phyloP scores from a whole-genome alignment of 2,797 vertebrate species.

The Rhinatrema bivittatum region DNA sequence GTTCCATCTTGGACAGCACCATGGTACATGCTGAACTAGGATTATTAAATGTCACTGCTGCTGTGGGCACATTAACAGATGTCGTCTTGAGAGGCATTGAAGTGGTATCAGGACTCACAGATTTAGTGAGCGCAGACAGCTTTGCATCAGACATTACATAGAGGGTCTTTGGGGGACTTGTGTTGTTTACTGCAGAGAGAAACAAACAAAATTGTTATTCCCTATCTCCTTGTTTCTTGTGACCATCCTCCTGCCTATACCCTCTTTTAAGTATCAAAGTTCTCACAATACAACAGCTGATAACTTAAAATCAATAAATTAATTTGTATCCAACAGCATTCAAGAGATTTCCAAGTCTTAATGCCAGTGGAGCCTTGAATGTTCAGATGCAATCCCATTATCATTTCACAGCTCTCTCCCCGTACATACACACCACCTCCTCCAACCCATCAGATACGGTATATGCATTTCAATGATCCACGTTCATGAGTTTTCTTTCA shows the following conservation, averaged over 20 bases:
- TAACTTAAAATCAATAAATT: too few species aligned
- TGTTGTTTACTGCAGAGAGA: conserved; percentile 37
- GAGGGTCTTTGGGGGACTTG: conserved; percentile 42
- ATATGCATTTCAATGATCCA: too few species aligned
- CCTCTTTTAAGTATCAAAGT: neutral
- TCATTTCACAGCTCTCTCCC: too few species aligned
- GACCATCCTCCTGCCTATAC: neutral
- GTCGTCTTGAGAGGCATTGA: conserved; percentile 14
- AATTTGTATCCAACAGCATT: too few species aligned
- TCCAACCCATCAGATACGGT: too few species aligned
- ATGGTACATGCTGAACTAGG: conserved; percentile 17
- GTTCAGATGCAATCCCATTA: too few species aligned
- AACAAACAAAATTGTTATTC: too few species aligned
- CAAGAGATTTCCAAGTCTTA: too few species aligned
- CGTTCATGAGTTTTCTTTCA: too few species aligned
- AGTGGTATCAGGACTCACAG: conserved; percentile 25
- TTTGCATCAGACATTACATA: conserved; percentile 24
- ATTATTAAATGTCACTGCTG: conserved; percentile 14
- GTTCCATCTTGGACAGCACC: conserved; percentile 22
- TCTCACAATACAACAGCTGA: too few species aligned
- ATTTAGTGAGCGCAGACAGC: conserved; percentile 31
- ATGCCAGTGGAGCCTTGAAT: too few species aligned
- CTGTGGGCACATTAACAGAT: neutral
- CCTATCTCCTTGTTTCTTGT: fast-evolving
- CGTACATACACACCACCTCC: too few species aligned